These are phyloP conservation scores for Proteles cristata DNA, from an alignment of 2,113 vertebrate species.

Conservation along the genomic window DNA sequence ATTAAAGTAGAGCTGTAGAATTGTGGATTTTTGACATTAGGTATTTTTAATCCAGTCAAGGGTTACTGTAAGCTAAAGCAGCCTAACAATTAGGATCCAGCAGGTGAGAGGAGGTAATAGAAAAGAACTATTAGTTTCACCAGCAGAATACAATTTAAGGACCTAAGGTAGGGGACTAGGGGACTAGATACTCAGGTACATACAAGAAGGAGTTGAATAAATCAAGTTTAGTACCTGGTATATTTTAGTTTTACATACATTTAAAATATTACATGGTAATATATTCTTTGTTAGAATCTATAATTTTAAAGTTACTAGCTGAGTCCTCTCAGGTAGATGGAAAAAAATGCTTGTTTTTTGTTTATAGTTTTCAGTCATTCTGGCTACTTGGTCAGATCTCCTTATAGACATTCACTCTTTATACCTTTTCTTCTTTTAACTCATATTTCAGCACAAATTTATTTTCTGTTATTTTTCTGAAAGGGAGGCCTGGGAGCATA, in stretches of 20 bases:
- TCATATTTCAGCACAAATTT: background rate
- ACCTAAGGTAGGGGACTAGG: background rate
- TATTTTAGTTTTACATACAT: constrained; percentile 34
- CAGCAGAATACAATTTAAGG: background rate
- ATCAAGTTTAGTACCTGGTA: background rate
- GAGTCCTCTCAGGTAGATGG: background rate
- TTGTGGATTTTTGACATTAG: background rate
- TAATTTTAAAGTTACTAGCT: constrained; percentile 37
- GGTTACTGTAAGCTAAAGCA: constrained; percentile 19
- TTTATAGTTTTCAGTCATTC: constrained; percentile 21
- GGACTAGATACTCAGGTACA: background rate
- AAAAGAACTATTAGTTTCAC: constrained; percentile 12
- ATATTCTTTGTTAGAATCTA: background rate
- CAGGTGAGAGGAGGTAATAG: background rate
- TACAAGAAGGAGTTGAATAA: background rate
- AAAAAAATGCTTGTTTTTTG: background rate
- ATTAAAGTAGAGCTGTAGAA: background rate
- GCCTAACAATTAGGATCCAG: background rate
- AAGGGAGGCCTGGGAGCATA: background rate
- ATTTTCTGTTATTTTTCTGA: constrained; percentile 15
- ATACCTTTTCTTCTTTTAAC: background rate
- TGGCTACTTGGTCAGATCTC: background rate
- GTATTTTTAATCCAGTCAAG: background rate
- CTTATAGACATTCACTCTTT: background rate
- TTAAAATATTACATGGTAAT: background rate